phyloP scores from a whole-genome alignment of 2,797 vertebrate species.

The Fistularia commersonii region DNA sequence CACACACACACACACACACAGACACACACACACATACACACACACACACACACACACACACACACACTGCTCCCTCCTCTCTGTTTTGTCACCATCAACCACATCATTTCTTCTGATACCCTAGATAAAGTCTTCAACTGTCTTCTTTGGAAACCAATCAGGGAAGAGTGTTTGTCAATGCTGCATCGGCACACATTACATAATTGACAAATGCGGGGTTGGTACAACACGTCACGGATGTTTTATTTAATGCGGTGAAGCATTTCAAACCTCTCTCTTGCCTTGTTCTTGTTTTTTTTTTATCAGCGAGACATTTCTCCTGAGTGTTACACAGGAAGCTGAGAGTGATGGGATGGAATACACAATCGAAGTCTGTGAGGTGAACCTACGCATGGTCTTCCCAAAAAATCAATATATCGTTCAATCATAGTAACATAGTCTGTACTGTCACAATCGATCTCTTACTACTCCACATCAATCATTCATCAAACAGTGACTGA shows the following conservation, averaged over 20 bases:
- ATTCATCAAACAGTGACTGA: conserved; percentile 23
- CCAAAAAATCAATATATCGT: conserved; percentile 12
- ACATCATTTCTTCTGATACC: conserved; percentile 8
- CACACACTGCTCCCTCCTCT: conserved; percentile 4
- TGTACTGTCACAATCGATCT: conserved; percentile 14
- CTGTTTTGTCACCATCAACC: not conserved
- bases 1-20: too few species aligned
- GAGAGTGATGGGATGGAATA: conserved; percentile 30
- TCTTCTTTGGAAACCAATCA: conserved; percentile 32
- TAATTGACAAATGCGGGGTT: conserved; percentile 46
- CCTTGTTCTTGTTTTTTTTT: conserved; percentile 26
- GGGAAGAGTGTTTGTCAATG: conserved; percentile 16
- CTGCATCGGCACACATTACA: conserved; percentile 37
- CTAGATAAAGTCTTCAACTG: conserved; percentile 36
- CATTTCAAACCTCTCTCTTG: conserved; percentile 10
- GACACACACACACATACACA: not conserved
- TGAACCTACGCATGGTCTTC: too few species aligned
- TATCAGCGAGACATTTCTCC: conserved; percentile 37
- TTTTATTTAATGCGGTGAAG: conserved; percentile 50
- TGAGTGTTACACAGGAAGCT: too few species aligned
- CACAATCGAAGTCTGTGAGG: conserved; percentile 10
- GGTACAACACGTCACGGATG: conserved; percentile 32
- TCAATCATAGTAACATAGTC: conserved; percentile 27
- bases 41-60: conserved; percentile 5
- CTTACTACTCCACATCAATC: not conserved